Conservation (phyloP, 2,888 invertebrate species). For the Coremacera marginata region DNA sequence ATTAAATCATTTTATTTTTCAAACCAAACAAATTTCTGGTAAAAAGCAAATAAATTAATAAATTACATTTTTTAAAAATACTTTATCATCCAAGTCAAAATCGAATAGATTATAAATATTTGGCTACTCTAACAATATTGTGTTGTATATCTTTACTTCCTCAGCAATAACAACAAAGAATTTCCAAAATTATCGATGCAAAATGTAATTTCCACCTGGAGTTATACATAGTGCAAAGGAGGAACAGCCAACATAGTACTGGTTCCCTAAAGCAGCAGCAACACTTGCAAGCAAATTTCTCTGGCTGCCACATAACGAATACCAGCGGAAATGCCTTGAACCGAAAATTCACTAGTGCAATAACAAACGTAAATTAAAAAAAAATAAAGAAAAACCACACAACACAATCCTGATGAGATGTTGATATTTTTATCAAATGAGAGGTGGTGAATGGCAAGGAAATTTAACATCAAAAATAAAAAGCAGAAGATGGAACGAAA, state of each 20-base stretch:
- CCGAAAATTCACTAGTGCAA: no score
- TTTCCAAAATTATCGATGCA: no score
- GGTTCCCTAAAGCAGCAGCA: not conserved
- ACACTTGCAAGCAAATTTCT: conserved; percentile 7
- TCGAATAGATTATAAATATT: no score
- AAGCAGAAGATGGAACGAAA: not conserved
- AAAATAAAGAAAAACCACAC: not conserved
- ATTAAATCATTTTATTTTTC: no score
- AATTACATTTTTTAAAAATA: no score
- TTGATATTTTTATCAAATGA: not conserved
- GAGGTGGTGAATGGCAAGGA: not conserved
- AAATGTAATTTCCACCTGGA: no score
- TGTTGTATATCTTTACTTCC: no score
- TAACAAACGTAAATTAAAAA: not conserved
- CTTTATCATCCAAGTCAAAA: no score
- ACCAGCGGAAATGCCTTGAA: not conserved
- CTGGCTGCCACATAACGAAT: not conserved
- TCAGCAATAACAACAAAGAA: not conserved
- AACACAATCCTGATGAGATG: not conserved
- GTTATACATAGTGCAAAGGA: no score
- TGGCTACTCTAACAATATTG: no score
- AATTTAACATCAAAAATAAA: not conserved
- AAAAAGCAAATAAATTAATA: no score
- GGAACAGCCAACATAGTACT: not conserved
- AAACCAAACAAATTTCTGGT: no score